Evolutionary conservation across 37 sponge, comb jelly and placozoan genomes (phyloP), one percentile per base, ranked within the genome.

Genomic region (Eunapius fragilis): DNA sequence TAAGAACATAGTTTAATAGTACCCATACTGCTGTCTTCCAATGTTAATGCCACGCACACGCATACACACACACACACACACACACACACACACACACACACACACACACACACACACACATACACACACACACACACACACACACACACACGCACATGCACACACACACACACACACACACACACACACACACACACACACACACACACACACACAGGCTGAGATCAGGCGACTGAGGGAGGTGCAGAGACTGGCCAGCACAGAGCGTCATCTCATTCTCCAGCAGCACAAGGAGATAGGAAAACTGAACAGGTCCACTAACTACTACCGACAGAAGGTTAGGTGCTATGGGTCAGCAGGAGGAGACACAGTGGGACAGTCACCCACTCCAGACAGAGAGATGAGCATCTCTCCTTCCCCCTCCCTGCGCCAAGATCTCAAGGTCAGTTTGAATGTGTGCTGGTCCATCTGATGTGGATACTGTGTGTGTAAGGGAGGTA

Each of bases 251-350:
- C 70, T 37, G 68, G 96, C 96, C 78, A 88, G 89, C 17, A 71
- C 81, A n/a, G 95, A 96, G 84, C 82, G 92, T 33, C 88, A 48
- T 35, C 73, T 88, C 17, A 86, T 96, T 69, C 41, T 94, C 37
- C 74, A 80, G 25, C 89, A 96, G 81, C 95, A 96, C 25, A 80
- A 84, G 37, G 94, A 93, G 24, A 91, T 96, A 41, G 77, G 85
- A 12, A 85, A 89, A 25, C 72, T 96, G 45, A 58, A 75, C 31
- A 48, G 58, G 3, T 85, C 95, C 25, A 70, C 95, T 9, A 82
- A 93, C 58, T 81, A 67, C 75, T 96, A 93, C 79, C 76, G 77
- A 31, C 71, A 87, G 36, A 94, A 94, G 78, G 82, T 89, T 30
- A 88, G 58, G n/a, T 30, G 67, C 49, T 82, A 84, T 23, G 28